Conservation (phyloP, 2,888 invertebrate species). For the Watsonalla binaria region DNA sequence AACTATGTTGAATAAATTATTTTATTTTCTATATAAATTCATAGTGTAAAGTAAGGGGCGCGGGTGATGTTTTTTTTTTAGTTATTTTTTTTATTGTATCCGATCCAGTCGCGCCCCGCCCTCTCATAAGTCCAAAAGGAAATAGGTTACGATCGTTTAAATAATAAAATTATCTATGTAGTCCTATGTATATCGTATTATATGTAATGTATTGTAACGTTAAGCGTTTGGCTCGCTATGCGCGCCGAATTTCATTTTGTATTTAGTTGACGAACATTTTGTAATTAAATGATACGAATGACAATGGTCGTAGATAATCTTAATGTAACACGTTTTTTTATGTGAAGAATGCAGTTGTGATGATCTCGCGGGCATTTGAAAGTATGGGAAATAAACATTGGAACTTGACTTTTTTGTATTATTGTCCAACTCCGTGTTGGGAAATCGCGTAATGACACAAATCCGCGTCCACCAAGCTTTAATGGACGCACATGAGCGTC, state of each 20-base stretch:
- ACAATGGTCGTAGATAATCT: conserved; percentile 58
- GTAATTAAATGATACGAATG: conserved; percentile 67
- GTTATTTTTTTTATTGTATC: not conserved
- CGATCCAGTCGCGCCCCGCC: not conserved
- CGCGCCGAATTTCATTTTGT: conserved; percentile 58
- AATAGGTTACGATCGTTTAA: conserved; percentile 44
- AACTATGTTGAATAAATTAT: not conserved
- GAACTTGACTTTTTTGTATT: conserved; percentile 52
- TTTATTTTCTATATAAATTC: conserved; percentile 8
- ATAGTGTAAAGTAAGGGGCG: conserved; percentile 8
- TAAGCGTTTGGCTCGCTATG: conserved; percentile 69
- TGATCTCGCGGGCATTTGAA: conserved; percentile 72
- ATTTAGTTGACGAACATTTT: conserved; percentile 75
- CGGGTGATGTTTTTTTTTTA: conserved; percentile 12
- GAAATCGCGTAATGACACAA: not conserved
- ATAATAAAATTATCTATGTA: conserved; percentile 59
- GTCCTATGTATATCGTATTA: conserved; percentile 63
- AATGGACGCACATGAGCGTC: no score
- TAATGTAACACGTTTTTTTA: conserved; percentile 68
- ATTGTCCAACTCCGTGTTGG: conserved; percentile 14
- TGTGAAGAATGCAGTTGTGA: conserved; percentile 68
- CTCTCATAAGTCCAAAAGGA: conserved; percentile 1
- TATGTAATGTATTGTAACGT: conserved; percentile 41
- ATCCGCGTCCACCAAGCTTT: no score
- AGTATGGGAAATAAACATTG: conserved; percentile 64